Evolutionary conservation across 2,888 invertebrate species (phyloP).

Genomic region (Chesias legatella): DNA sequence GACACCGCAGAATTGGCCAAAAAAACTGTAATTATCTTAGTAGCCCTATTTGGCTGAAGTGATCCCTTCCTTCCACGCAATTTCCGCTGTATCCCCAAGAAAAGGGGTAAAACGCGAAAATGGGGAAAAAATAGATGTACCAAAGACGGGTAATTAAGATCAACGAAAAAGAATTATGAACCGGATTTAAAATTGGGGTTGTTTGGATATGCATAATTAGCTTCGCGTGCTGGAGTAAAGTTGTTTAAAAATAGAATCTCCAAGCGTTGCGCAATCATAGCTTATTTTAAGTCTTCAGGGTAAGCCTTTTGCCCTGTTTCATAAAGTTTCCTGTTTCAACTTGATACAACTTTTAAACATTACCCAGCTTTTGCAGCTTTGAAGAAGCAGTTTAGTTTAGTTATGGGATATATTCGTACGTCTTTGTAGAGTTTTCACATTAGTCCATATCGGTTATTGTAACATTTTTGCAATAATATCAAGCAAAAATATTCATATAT

Average conservation of each 20-base stretch:
- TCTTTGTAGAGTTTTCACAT: too few species aligned
- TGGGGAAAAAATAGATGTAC: constrained; percentile 46
- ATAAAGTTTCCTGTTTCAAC: constrained; percentile 21
- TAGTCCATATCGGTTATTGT: too few species aligned
- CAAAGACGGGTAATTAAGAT: constrained; percentile 63
- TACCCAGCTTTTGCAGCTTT: too few species aligned
- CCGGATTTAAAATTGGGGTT: constrained; percentile 42
- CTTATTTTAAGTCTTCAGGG: constrained; percentile 10
- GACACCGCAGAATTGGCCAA: constrained; percentile 40
- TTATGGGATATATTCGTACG: too few species aligned
- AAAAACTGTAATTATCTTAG: constrained; percentile 60
- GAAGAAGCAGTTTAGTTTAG: too few species aligned
- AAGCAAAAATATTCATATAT: too few species aligned
- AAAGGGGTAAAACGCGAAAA: constrained; percentile 48
- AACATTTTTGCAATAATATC: too few species aligned
- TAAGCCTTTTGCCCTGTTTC: constrained; percentile 33
- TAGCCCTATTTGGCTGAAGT: constrained; percentile 59
- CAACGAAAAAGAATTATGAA: constrained; percentile 52
- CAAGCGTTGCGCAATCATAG: constrained; percentile 18
- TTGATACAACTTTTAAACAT: too few species aligned
- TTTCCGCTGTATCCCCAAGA: constrained; percentile 52
- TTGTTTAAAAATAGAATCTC: constrained; percentile 24
- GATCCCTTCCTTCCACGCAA: constrained; percentile 66
- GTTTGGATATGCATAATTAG: constrained; percentile 31
- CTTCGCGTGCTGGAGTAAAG: constrained; percentile 31